Conservation (phyloP, 2,113 vertebrate genomes). For the Ciconia boyciana region DNA sequence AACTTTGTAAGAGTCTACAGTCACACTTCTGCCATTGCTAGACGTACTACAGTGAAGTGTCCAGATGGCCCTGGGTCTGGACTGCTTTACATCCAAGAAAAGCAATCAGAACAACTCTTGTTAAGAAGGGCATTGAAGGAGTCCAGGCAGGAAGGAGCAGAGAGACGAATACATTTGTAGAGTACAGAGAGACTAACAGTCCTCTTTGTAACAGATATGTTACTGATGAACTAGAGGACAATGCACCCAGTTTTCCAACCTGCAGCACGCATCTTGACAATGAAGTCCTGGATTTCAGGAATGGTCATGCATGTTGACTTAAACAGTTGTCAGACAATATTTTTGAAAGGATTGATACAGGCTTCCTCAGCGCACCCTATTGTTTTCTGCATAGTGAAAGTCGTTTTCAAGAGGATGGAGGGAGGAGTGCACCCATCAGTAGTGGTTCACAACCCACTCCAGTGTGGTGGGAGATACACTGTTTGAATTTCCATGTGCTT, state of each 20-base stretch:
- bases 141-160: neutral
- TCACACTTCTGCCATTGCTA: neutral
- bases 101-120: neutral
- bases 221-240: neutral
- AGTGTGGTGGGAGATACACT: neutral
- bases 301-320: neutral
- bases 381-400: neutral
- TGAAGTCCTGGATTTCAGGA: neutral
- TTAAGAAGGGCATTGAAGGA: neutral
- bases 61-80: neutral
- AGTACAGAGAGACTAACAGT: neutral
- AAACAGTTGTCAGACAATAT: neutral
- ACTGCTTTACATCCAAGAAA: neutral
- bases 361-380: rapidly evolving
- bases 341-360: neutral
- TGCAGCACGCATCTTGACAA: neutral
- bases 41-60: neutral
- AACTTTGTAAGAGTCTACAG: neutral
- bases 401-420: neutral
- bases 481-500: neutral
- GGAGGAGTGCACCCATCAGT: neutral
- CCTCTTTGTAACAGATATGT: neutral
- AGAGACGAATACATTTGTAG: neutral
- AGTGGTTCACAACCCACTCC: neutral
- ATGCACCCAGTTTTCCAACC: neutral